phyloP scores from a whole-genome alignment of 2,113 vertebrate species.

The Castor canadensis region DNA sequence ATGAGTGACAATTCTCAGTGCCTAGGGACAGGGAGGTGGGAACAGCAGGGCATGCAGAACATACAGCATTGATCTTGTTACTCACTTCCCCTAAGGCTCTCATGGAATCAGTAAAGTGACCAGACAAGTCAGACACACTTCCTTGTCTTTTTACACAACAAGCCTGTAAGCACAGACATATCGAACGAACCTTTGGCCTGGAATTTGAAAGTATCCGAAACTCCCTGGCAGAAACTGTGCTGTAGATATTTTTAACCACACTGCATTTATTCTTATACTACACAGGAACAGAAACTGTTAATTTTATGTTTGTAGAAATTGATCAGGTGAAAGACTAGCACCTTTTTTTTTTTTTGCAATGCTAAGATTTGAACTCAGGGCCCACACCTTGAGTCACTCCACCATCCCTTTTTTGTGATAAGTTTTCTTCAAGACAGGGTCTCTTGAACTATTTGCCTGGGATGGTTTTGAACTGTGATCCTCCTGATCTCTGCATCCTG shows the following conservation, averaged over 20 bases:
- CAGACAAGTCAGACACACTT: neutral
- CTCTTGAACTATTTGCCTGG: no score
- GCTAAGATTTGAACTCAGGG: no score
- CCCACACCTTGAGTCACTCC: no score
- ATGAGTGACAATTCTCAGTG: neutral
- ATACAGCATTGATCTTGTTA: neutral
- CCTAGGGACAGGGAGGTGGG: neutral
- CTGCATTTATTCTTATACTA: conserved; percentile 43
- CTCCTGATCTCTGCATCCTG: no score
- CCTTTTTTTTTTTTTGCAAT: no score
- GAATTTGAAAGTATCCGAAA: neutral
- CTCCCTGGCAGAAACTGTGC: neutral
- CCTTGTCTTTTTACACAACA: neutral
- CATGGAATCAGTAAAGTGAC: conserved; percentile 7
- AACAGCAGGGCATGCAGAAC: fast-evolving
- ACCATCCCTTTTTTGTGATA: no score
- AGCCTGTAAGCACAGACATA: neutral
- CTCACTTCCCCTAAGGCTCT: neutral
- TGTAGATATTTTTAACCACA: neutral
- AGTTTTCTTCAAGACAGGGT: no score
- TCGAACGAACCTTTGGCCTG: neutral
- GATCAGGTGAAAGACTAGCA: neutral
- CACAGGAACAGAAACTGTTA: neutral
- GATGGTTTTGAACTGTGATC: no score
- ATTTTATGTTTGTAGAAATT: conserved; percentile 37